phyloP scores from a whole-genome alignment of 2,888 invertebrate species.

The Lagria hirta region DNA sequence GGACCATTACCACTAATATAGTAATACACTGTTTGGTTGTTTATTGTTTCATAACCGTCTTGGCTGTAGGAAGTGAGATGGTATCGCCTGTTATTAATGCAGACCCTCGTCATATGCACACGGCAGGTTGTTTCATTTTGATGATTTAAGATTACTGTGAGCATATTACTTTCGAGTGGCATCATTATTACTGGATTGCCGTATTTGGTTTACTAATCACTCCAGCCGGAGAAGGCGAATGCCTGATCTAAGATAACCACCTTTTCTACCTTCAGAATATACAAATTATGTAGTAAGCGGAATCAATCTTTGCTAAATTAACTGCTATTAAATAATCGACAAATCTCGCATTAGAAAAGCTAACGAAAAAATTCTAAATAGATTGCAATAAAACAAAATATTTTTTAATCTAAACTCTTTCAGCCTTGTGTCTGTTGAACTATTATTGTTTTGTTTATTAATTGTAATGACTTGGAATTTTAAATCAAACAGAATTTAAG shows the following conservation, averaged over 20 bases:
- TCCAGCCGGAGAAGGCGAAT: constrained; percentile 20
- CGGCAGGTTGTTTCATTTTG: constrained; percentile 49
- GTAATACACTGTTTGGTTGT: constrained; percentile 34
- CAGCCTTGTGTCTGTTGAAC: too few relatives aligned
- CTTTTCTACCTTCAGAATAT: constrained; percentile 9
- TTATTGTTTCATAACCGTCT: constrained; percentile 48
- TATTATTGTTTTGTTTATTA: too few relatives aligned
- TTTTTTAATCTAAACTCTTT: too few relatives aligned
- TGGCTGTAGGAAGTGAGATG: constrained; percentile 47
- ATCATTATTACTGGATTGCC: constrained; percentile 46
- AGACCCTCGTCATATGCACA: constrained; percentile 49
- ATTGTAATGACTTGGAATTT: too few relatives aligned
- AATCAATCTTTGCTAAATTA: too few relatives aligned
- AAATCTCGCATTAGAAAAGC: too few relatives aligned
- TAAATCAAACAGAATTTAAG: too few relatives aligned
- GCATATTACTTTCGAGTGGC: constrained; percentile 48
- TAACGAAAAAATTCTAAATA: too few relatives aligned
- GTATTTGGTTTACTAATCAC: constrained; percentile 48
- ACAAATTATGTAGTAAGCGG: too few relatives aligned
- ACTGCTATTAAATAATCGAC: too few relatives aligned
- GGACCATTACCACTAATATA: constrained; percentile 24
- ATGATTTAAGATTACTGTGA: constrained; percentile 50
- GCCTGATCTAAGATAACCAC: constrained; percentile 21
- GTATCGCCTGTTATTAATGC: constrained; percentile 49
- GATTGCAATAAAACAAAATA: too few relatives aligned